Base-by-base conservation (phyloP, 2,113 vertebrate species). In the Amblyopsis rosae region DNA sequence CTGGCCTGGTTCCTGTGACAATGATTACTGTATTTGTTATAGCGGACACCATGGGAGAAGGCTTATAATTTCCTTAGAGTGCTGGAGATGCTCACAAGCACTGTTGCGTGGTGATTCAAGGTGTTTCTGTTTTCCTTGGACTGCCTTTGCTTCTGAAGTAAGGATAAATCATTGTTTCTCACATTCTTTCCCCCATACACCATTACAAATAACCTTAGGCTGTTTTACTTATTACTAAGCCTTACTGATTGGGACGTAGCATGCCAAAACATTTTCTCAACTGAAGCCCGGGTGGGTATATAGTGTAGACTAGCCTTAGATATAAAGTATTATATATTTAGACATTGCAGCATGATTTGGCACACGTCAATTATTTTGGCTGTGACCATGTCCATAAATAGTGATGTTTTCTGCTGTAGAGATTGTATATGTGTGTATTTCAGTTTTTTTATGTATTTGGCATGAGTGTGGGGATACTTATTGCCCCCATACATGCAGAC, bases 21-120 rank as follows among this genome's bases (percentile, higher is more conserved):
- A 50, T 84, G 82, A 88, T 87, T 70, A 75, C 78, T 81, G 57
- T 85, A 61, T 87, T 90, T 90, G 70, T 87, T 90, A 85, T 17
- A 86, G 67, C 73, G 1, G 70, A 86, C 83, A 88, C 83, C 72
- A 74, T 33, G 59, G 70, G 67, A 83, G 68, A 77, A 66, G 41
- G 50, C 41, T 75, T 68, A 67, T 67, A 67, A 67, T 85, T 61
- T 65, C 35, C 71, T 74, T 77, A 82, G 65, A 60, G 69, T 17
- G 65, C 59, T 79, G 68, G 58, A 73, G 74, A 90, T 78, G 80
- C 64, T 79, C 70, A 81, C 12, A 73, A 78, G 77, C 70, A 68
- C 77, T 73, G 62, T 53, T 66, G 62, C 74, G 66, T 82, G 50
- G 72, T 67, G 60, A 78, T 48, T 80, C 53, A 67, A 76, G 69